Base-by-base conservation (phyloP, 2,888 invertebrate genomes). In the Rhagonycha fulva region DNA sequence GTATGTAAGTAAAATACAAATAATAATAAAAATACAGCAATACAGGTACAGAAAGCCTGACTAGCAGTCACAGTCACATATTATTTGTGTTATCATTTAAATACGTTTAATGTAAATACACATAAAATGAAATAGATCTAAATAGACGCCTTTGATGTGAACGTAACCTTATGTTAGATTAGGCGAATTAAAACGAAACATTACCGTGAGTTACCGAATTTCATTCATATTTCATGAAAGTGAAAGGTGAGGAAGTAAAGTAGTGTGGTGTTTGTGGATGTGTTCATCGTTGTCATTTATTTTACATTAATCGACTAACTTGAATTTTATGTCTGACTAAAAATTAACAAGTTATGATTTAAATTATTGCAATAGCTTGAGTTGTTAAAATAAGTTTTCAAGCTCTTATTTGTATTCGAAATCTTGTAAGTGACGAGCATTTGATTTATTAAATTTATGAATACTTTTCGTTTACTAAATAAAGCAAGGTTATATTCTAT, bases 381-480 rank as follows among this genome's bases (percentile, higher is more conserved):
- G n/a, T n/a, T 47, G 47, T 47, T 47, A 47, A 47, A 47, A 47
- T 47, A 47, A 47, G 47, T 47, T 47, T 47, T n/a, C 47, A n/a
- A n/a, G n/a, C n/a, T 47, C 47, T n/a, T 47, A n/a, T 47, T 47
- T 47, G 47, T 47, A 47, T 47, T 47, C 47, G 47, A 47, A 47
- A 47, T 47, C 47, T 47, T 47, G 47, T 47, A 47, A 47, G 47
- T 47, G 47, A 47, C 47, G n/a, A 47, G 12, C 47, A 47, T 47
- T 47, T 47, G 47, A 47, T 47, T 47, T 47, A 47, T n/a, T n/a
- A 47, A 47, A 47, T 47, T n/a, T 66, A 66, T 66, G 63, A 66
- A 66, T 66, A 66, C 26, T 66, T 23, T 74, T 68, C 14, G 19
- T 19, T 72, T 76, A 62, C 26, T 71, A 26, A 19, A 30, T 9